Conservation (phyloP, 1,140 invertebrate genomes). For the Caenorhabditis latens region DNA sequence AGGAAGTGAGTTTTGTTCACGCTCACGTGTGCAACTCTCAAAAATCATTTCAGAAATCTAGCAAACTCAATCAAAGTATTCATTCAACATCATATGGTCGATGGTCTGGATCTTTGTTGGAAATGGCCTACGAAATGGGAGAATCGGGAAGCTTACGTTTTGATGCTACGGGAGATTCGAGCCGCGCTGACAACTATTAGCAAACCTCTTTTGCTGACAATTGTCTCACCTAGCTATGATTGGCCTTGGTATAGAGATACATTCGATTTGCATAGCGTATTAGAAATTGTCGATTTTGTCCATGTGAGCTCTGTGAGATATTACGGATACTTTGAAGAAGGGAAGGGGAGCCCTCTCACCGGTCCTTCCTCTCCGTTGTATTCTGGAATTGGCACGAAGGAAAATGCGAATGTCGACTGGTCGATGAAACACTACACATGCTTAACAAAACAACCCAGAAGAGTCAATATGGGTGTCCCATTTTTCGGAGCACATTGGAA, state of each 20-base stretch:
- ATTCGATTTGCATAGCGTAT: slow-evolving; percentile 68
- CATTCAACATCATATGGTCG: too few relatives aligned
- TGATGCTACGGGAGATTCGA: too few relatives aligned
- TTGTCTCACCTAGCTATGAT: slow-evolving; percentile 71
- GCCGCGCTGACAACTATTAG: slow-evolving; percentile 53
- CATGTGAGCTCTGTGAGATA: slow-evolving; percentile 57
- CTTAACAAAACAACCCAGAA: background rate
- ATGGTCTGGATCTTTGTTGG: too few relatives aligned
- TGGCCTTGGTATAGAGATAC: slow-evolving; percentile 71
- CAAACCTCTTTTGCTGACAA: slow-evolving; percentile 54
- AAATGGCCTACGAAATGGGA: too few relatives aligned
- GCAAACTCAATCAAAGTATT: too few relatives aligned
- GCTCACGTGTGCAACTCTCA: too few relatives aligned
- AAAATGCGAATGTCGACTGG: too few relatives aligned
- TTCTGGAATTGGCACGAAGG: too few relatives aligned
- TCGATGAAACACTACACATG: too few relatives aligned
- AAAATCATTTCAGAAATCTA: too few relatives aligned
- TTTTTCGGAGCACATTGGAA: background rate
- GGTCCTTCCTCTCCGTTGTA: slow-evolving; percentile 54
- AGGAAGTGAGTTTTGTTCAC: too few relatives aligned
- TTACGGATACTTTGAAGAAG: background rate
- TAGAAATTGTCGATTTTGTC: slow-evolving; percentile 69
- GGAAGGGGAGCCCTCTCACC: slow-evolving; percentile 71
- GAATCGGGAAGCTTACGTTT: too few relatives aligned
- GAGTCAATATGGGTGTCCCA: background rate